These are phyloP conservation scores for Morpho deidamia DNA, from an alignment of 2,888 invertebrate species.

Conservation along the genomic window DNA sequence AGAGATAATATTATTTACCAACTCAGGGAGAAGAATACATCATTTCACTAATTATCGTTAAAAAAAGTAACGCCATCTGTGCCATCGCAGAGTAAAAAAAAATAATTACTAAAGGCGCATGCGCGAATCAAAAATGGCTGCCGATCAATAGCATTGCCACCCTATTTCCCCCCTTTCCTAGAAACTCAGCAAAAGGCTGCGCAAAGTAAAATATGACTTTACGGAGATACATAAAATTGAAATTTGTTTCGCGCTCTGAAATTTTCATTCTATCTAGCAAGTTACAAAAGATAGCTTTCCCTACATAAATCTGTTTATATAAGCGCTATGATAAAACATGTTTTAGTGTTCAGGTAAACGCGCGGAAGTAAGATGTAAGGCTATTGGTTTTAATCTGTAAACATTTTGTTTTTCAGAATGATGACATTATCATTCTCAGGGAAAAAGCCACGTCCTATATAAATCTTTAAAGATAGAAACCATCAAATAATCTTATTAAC, in stretches of 20 bases:
- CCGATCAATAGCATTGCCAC: conserved; percentile 67
- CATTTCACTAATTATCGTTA: conserved; percentile 15
- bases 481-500: too few species aligned
- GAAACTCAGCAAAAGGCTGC: conserved; percentile 29
- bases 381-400: too few species aligned
- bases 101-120: conserved; percentile 40
- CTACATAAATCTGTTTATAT: neutral
- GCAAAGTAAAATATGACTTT: conserved; percentile 36
- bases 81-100: conserved; percentile 32
- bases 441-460: too few species aligned
- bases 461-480: too few species aligned
- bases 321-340: neutral
- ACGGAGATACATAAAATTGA: conserved; percentile 26
- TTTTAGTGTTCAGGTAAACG: too few species aligned
- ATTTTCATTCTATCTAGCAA: conserved; percentile 41
- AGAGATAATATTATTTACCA: too few species aligned
- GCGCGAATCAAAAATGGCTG: conserved; percentile 66
- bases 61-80: conserved; percentile 60
- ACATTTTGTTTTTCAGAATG: too few species aligned
- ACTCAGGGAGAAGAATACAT: too few species aligned
- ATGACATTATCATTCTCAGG: too few species aligned
- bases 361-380: too few species aligned
- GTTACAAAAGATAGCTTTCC: neutral
- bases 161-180: conserved; percentile 46
- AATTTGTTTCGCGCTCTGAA: conserved; percentile 26